Evolutionary conservation across 1,140 invertebrate species (phyloP).

Genomic region (Acyrthosiphon pisum): DNA sequence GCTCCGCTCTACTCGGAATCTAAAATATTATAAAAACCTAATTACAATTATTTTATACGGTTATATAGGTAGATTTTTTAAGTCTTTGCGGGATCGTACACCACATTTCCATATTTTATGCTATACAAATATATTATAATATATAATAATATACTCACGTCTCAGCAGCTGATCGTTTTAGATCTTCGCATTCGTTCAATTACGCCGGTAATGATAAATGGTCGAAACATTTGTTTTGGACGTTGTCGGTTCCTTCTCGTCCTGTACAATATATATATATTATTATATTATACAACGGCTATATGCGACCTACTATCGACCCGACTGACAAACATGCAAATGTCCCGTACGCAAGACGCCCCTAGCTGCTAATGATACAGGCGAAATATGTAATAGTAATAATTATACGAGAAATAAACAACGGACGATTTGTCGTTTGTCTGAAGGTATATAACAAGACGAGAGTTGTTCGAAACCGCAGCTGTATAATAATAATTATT

Average conservation of each 20-base stretch:
- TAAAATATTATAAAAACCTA: too few relatives aligned
- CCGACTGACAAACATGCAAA: background rate
- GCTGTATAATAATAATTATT: background rate
- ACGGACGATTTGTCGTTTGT: too few relatives aligned
- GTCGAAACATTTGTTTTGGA: conserved; percentile 2
- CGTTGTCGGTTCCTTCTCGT: background rate
- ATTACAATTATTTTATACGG: too few relatives aligned
- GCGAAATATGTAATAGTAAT: background rate
- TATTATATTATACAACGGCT: background rate
- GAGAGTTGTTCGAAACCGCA: background rate
- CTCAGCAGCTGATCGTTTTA: background rate
- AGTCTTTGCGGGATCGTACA: background rate
- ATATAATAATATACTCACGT: background rate
- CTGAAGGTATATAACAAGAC: background rate
- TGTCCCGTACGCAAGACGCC: background rate
- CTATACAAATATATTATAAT: background rate
- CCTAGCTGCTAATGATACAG: background rate
- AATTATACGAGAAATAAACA: too few relatives aligned
- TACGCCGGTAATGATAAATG: background rate
- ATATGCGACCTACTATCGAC: background rate
- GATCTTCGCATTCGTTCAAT: background rate
- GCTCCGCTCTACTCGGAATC: too few relatives aligned
- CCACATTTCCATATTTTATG: background rate
- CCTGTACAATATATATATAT: background rate
- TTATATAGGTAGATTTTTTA: too few relatives aligned